phyloP scores from a whole-genome alignment of 2,113 vertebrate species.

The Alosa alosa region DNA sequence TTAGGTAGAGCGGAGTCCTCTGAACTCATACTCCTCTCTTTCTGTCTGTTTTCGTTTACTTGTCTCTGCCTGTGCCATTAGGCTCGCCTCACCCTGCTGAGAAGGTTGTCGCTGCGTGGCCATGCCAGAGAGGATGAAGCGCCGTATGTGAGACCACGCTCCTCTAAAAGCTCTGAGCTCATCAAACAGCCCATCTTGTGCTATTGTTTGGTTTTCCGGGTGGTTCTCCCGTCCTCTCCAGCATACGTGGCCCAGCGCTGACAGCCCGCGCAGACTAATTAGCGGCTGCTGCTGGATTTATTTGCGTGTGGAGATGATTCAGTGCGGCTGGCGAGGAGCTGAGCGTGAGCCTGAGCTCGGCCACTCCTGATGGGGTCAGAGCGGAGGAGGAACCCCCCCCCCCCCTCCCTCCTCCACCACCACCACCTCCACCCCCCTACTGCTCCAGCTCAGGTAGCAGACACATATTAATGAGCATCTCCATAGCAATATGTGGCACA shows the following conservation, averaged over 20 bases:
- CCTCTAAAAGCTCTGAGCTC: neutral
- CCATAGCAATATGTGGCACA: conserved; percentile 69
- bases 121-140: too few relatives aligned
- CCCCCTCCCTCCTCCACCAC: conserved; percentile 41
- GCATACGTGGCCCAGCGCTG: neutral
- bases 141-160: neutral
- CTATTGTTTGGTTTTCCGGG: neutral
- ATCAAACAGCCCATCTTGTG: neutral
- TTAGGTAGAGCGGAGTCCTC: too few relatives aligned
- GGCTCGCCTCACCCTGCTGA: neutral
- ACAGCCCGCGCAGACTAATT: conserved; percentile 38
- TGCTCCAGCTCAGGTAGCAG: conserved; percentile 60
- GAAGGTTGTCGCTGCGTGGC: too few relatives aligned
- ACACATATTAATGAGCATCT: conserved; percentile 72
- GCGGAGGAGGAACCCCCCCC: conserved; percentile 37
- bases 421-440: conserved; percentile 47
- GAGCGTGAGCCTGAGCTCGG: conserved; percentile 35
- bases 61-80: neutral
- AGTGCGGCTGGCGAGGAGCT: conserved; percentile 31
- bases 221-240: neutral
- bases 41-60: too few relatives aligned
- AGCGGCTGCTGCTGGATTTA: conserved; percentile 36
- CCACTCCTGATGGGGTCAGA: conserved; percentile 42
- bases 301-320: conserved; percentile 40
- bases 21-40: too few relatives aligned